Evolutionary conservation across 2,888 invertebrate species (phyloP).

Genomic region (Apoda limacodes): DNA sequence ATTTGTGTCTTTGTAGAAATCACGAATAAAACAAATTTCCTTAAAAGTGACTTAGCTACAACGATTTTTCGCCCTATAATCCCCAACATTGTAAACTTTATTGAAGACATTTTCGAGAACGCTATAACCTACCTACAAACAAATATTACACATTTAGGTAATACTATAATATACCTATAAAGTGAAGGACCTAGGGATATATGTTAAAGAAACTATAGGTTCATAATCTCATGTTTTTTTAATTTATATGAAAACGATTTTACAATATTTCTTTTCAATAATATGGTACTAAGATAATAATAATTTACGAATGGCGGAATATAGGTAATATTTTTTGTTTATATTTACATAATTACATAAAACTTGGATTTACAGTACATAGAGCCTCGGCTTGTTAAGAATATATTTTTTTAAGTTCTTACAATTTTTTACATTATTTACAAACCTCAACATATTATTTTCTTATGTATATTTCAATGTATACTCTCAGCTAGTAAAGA

Average conservation of each 20-base stretch:
- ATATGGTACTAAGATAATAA: slow-evolving; percentile 53
- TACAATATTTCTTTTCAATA: slow-evolving; percentile 58
- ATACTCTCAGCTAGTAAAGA: background rate
- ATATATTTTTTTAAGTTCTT: too few species aligned
- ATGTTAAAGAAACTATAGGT: slow-evolving; percentile 16
- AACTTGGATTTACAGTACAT: slow-evolving; percentile 29
- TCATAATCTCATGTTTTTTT: slow-evolving; percentile 38
- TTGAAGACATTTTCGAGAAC: too few species aligned
- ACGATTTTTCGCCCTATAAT: too few species aligned
- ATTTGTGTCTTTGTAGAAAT: too few species aligned
- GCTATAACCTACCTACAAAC: too few species aligned
- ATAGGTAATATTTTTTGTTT: slow-evolving; percentile 48
- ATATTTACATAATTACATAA: slow-evolving; percentile 61
- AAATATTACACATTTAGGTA: too few species aligned
- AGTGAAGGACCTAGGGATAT: too few species aligned
- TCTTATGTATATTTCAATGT: background rate
- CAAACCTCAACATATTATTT: slow-evolving; percentile 21
- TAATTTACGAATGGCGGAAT: slow-evolving; percentile 56
- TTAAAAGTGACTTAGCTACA: too few species aligned
- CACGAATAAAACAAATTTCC: too few species aligned
- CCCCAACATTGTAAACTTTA: too few species aligned
- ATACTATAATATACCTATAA: too few species aligned
- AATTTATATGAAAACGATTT: slow-evolving; percentile 64
- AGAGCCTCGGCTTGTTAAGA: too few species aligned
- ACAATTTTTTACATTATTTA: slow-evolving; percentile 58